Conservation (phyloP, 2,797 vertebrate genomes). For the Pseudomugil tenellus region DNA sequence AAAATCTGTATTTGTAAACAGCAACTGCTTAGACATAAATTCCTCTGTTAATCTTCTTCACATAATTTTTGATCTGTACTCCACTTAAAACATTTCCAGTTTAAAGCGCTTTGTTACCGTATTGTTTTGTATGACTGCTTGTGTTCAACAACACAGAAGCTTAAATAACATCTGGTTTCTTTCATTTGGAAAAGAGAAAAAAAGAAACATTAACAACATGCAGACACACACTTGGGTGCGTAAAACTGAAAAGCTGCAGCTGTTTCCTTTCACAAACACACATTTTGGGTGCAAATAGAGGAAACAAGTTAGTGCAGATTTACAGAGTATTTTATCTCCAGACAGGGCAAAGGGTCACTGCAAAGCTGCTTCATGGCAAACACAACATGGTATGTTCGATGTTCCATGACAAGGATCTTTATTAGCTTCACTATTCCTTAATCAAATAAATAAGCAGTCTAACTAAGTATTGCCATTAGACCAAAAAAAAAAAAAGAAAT, state of each 20-base stretch:
- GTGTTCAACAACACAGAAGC: not conserved
- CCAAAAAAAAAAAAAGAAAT: slow-evolving; percentile 25
- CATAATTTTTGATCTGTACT: not conserved
- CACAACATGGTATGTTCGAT: slow-evolving; percentile 42
- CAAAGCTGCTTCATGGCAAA: slow-evolving; percentile 33
- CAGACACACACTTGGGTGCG: not conserved
- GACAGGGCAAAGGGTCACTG: slow-evolving; percentile 33
- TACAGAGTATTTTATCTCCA: slow-evolving; percentile 18
- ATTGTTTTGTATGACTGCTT: not conserved
- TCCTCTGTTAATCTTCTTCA: not conserved
- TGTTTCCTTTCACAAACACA: not conserved
- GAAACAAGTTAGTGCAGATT: slow-evolving; percentile 15
- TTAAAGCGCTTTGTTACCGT: not conserved
- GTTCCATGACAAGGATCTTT: slow-evolving; percentile 61
- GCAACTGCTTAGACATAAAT: not conserved
- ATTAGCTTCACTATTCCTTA: slow-evolving; percentile 67
- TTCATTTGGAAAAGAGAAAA: not conserved
- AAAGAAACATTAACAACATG: not conserved
- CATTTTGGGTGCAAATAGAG: not conserved
- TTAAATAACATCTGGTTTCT: not conserved
- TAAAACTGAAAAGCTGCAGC: slow-evolving; percentile 1
- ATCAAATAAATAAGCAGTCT: slow-evolving; percentile 57
- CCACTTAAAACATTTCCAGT: not conserved
- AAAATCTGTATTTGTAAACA: not conserved
- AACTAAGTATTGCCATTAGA: slow-evolving; percentile 41